Percentiles rank a stretch among this genome's conserved stretches.
These are phyloP conservation scores for Eueremaeus valkanovi DNA, from an alignment of 2,888 invertebrate species.

Conservation along the genomic window DNA sequence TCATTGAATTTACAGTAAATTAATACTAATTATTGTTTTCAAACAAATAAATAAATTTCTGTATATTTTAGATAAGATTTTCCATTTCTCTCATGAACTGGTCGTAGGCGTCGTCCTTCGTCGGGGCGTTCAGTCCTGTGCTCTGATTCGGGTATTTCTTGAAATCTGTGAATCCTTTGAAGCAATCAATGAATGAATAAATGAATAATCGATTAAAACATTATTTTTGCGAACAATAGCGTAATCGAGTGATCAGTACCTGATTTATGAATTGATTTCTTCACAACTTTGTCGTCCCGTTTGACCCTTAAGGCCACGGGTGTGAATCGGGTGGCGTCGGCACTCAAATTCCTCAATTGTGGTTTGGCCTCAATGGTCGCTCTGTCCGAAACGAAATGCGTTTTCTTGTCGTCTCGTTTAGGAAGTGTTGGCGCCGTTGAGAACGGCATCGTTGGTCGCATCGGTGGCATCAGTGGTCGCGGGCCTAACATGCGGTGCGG, in stretches of 20 bases:
- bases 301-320: constrained; percentile 89
- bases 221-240: constrained; percentile 6
- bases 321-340: constrained; percentile 91
- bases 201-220: constrained; percentile 18
- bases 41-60: background rate
- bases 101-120: constrained; percentile 96
- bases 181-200: too few species aligned
- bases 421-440: background rate
- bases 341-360: constrained; percentile 85
- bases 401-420: constrained; percentile 48
- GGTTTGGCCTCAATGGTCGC: constrained; percentile 94
- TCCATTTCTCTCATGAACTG: constrained; percentile 99
- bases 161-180: constrained; percentile 18
- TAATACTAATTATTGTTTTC: background rate
- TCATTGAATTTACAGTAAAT: background rate
- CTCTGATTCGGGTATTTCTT: constrained; percentile 19
- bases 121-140: constrained; percentile 55
- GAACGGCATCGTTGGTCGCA: constrained; percentile 24
- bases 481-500: constrained; percentile 10
- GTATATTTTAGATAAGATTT: constrained; percentile 65
- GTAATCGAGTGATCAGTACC: background rate
- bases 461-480: constrained; percentile 19
- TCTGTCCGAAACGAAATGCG: constrained; percentile 43
- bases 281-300: constrained; percentile 65
- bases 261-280: constrained; percentile 42